Base-by-base conservation (phyloP, 2,888 invertebrate genomes). In the Gibbula magus region DNA sequence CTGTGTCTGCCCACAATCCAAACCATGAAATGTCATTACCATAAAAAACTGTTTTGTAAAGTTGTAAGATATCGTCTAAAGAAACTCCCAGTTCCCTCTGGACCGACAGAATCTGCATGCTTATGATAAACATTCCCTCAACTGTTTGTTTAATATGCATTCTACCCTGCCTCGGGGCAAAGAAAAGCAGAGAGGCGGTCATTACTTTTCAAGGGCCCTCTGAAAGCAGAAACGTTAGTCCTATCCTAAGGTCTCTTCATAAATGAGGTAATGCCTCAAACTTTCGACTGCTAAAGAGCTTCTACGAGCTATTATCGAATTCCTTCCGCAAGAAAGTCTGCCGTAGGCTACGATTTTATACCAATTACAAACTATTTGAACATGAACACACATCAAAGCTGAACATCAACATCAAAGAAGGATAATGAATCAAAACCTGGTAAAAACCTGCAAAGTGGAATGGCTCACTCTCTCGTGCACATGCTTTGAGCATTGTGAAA, bases 331-430 rank as follows among this genome's bases (percentile, higher is more conserved):
- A 61, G 61, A 61, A 61, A 61, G 61, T 32, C 61, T 29, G 61
- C 61, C 61, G 29, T 25, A 61, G 29, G 61, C 61, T 29, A 61
- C 29, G 61, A 61, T 61, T 61, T 61, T 61, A 61, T 61, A 61
- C 61, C 61, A 61, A 61, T 61, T 61, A 61, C 61, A 61, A 61
- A 61, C 29, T 61, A 61, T 61, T 61, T 61, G 61, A 61, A 61
- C 61, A 61, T 61, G 29, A 61, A 61, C 61, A 61, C 61, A 61
- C 29, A 61, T 61, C 61, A 61, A 61, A 61, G 61, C 61, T 32
- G 29, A 61, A 29, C 61, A 29, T 32, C 25, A 61, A 61, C 61
- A 29, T 61, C 61, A 61, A 61, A 61, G 61, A 61, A 29, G 29
- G 29, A 61, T 61, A 61, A 61, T 61, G 61, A 61, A 61, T 29